Evolutionary conservation across 2,113 vertebrate species (phyloP).

Genomic region (Arenaria interpres): DNA sequence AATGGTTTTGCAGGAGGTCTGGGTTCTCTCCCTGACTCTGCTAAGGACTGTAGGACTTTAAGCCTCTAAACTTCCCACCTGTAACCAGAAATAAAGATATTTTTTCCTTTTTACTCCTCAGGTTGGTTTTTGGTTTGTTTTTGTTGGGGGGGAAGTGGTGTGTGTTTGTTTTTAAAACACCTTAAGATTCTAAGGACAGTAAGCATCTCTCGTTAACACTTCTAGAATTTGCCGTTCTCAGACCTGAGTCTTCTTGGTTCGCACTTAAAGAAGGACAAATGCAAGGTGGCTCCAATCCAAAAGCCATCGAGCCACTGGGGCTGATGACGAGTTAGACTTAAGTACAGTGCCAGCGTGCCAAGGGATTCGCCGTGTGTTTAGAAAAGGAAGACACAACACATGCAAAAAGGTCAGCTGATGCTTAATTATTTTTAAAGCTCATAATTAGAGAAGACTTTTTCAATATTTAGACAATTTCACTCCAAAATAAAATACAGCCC

Average conservation of each 20-base stretch:
- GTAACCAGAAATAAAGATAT: not conserved
- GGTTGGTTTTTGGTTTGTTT: not conserved
- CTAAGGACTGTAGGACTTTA: not conserved
- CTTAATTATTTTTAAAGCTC: not conserved
- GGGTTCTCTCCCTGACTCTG: not conserved
- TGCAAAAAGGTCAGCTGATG: not conserved
- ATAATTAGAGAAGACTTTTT: not conserved
- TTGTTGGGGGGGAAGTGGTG: not conserved
- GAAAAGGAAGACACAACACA: not conserved
- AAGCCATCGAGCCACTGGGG: not conserved
- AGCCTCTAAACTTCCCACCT: not conserved
- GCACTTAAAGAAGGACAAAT: fast-evolving
- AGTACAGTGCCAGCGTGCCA: fast-evolving
- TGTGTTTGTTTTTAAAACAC: not conserved
- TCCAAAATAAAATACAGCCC: not conserved
- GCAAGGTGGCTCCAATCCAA: not conserved
- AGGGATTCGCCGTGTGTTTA: not conserved
- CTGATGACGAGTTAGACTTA: not conserved
- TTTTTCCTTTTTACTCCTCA: not conserved
- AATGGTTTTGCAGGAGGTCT: conserved; percentile 50
- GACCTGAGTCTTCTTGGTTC: not conserved
- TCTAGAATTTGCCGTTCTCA: not conserved
- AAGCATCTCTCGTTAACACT: not conserved
- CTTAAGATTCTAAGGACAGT: not conserved
- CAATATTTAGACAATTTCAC: not conserved